Evolutionary conservation across 2,888 invertebrate genomes (phyloP).

Genomic region (Ommatoiulus sabulosus): DNA sequence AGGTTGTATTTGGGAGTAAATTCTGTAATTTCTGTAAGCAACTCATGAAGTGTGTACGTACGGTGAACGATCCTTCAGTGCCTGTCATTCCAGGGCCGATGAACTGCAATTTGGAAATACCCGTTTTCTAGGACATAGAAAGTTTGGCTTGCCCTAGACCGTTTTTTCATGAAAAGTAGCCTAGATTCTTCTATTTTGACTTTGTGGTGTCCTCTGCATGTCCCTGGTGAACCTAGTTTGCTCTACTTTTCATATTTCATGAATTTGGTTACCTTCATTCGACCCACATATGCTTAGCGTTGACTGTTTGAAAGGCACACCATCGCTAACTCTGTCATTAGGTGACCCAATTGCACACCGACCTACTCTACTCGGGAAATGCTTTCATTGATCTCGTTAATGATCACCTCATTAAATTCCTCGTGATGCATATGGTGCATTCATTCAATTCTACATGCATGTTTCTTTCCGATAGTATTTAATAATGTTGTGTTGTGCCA

Average conservation of each 20-base stretch:
- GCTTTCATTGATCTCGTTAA: slow-evolving; percentile 20
- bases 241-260: slow-evolving; percentile 25
- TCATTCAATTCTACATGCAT: no score
- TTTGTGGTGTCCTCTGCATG: not conserved
- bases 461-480: no score
- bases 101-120: slow-evolving; percentile 18
- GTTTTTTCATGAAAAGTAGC: not conserved
- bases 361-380: not conserved
- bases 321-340: slow-evolving; percentile 22
- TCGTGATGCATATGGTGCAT: not conserved
- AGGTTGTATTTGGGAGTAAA: no score
- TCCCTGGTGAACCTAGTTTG: slow-evolving; percentile 23
- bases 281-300: not conserved
- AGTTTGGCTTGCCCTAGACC: slow-evolving; percentile 9
- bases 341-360: slow-evolving; percentile 10
- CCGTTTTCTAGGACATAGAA: not conserved
- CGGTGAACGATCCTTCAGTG: no score
- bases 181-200: slow-evolving; percentile 21
- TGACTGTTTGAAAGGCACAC: not conserved
- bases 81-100: slow-evolving; percentile 4
- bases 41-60: no score
- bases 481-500: no score
- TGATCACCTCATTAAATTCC: not conserved
- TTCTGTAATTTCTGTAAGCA: no score
- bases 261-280: slow-evolving; percentile 10